Base-by-base conservation (phyloP, 2,888 invertebrate species). In the Oscheius sp. region DNA sequence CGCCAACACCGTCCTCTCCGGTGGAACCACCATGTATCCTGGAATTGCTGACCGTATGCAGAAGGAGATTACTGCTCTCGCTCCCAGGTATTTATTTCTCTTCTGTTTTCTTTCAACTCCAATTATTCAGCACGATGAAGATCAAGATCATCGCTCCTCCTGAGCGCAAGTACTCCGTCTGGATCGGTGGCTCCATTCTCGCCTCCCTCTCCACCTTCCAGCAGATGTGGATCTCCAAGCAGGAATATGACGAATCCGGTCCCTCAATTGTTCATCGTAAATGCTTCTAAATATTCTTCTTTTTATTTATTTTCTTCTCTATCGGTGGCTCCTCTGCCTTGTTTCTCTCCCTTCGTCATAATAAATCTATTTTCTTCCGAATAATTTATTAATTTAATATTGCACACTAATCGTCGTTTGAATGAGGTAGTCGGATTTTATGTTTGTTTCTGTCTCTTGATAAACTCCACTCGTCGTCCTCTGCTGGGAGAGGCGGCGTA, bases 41-140 rank as follows among this genome's bases (percentile, higher is more conserved):
- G 94, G 96, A 92, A 95, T 96, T 90, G 96, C 95, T 86, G 96
- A 96, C 91, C 92, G 96, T 87, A 95, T 96, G 95, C 95, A 96
- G 91, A 96, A 95, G 91, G 96, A 96, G 92, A 86, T 86, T 82
- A 82, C 82, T 71, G 82, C 82, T 71, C 81, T 85, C 46, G 85
- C 85, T 52, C 85, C 85, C 74, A 77, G 78, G 83, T 83, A 58
- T 35, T 2, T 35, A 2, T n/a, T n/a, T 35, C 35, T 9, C 35
- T 9, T 35, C 35, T 35, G 9, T 35, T 6, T 35, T 35, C 9
- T 35, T 6, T 35, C 3, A 35, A 35, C 3, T 35, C 9, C 3
- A 6, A 35, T 35, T n/a, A 77, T 82, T 75, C 78, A 83, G 82
- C 84, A 92, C 92, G 69, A 92, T 92, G 91, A 92, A 92, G 89